Evolutionary conservation across 64 coral and sea anemone genomes (phyloP).

Genomic region (Astreopora myriophthalma): DNA sequence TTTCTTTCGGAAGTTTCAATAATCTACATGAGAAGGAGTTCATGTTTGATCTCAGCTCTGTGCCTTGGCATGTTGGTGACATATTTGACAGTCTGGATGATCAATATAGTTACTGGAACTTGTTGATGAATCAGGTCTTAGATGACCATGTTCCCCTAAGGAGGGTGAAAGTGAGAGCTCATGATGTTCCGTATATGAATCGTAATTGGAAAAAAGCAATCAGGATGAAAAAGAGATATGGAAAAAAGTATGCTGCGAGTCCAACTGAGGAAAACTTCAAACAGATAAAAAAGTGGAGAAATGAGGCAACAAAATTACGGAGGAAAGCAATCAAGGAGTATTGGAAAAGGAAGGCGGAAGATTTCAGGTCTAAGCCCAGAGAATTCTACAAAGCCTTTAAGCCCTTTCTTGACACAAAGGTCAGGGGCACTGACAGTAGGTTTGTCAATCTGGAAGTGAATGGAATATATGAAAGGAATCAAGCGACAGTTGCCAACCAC

Average conservation of each 20-base stretch:
- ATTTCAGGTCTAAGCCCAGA: too few relatives aligned
- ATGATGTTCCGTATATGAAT: constrained; percentile 20
- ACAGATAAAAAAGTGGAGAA: too few relatives aligned
- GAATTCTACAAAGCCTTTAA: too few relatives aligned
- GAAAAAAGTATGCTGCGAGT: too few relatives aligned
- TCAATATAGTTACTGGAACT: constrained; percentile 14
- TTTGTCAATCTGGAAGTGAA: background rate
- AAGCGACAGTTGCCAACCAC: background rate
- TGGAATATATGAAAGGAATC: background rate
- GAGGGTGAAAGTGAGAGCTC: background rate
- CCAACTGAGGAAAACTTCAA: too few relatives aligned
- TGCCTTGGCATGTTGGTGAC: constrained; percentile 1
- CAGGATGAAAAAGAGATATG: background rate
- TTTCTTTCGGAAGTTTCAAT: too few relatives aligned
- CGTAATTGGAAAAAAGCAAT: constrained; percentile 34
- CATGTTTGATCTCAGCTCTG: too few relatives aligned
- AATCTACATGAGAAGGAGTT: too few relatives aligned
- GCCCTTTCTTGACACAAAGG: background rate
- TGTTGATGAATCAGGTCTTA: background rate
- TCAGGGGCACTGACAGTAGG: background rate
- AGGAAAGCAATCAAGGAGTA: too few relatives aligned
- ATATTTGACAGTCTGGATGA: constrained; percentile 23
- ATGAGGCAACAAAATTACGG: too few relatives aligned
- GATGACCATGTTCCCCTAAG: constrained; percentile 7
- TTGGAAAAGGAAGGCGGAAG: too few relatives aligned